These are phyloP conservation scores for Drosophila azteca DNA, from an alignment of 1,140 invertebrate species.

Conservation along the genomic window DNA sequence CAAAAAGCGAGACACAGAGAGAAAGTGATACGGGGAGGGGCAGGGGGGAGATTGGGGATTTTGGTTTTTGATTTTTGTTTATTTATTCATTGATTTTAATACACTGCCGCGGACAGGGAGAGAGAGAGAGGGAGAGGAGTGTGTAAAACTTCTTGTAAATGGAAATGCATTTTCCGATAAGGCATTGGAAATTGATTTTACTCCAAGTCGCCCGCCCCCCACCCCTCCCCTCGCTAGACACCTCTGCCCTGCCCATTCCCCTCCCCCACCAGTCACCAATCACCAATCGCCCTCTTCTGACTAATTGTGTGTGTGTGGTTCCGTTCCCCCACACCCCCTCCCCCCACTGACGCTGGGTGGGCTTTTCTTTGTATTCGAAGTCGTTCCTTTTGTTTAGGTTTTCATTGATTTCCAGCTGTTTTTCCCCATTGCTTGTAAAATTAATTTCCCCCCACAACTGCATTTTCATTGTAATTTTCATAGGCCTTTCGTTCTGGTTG, in stretches of 20 bases:
- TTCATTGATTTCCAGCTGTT: constrained; percentile 72
- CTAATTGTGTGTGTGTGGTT: constrained; percentile 61
- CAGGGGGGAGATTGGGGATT: too few relatives aligned
- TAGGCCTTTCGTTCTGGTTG: constrained; percentile 30
- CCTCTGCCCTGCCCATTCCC: neutral
- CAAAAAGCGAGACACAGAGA: constrained; percentile 7
- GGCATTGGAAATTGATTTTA: constrained; percentile 63
- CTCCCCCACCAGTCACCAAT: neutral
- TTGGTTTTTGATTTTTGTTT: constrained; percentile 56
- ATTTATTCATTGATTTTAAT: constrained; percentile 81
- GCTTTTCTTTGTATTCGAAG: constrained; percentile 50
- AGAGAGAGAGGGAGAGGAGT: constrained; percentile 23
- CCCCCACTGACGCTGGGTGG: constrained; percentile 55
- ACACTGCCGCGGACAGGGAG: constrained; percentile 52
- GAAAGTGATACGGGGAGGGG: neutral
- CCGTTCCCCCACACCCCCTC: constrained; percentile 6
- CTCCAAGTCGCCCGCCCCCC: too few relatives aligned
- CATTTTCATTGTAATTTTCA: constrained; percentile 51
- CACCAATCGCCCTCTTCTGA: constrained; percentile 43
- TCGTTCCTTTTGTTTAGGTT: constrained; percentile 34
- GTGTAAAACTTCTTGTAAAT: constrained; percentile 71
- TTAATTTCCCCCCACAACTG: constrained; percentile 61
- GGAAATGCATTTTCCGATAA: constrained; percentile 76
- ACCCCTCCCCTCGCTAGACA: constrained; percentile 3
- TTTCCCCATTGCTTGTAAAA: constrained; percentile 57